Evolutionary conservation across 2,888 invertebrate species (phyloP).

Genomic region (Neoaliturus tenellus): DNA sequence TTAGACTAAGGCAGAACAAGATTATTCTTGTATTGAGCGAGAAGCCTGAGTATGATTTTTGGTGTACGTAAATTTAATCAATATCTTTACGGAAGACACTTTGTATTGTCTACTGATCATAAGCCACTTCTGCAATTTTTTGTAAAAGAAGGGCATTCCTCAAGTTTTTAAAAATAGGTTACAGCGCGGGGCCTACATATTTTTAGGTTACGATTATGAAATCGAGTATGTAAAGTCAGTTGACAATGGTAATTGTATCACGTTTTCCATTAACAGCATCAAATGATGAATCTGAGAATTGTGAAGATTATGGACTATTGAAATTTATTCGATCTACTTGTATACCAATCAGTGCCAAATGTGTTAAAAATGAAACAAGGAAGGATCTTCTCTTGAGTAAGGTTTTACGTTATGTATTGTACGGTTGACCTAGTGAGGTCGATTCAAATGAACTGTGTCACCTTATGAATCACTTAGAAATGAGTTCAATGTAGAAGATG

Average conservation of each 20-base stretch:
- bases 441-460: background rate
- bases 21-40: background rate
- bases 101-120: background rate
- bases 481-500: background rate
- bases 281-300: background rate
- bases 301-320: background rate
- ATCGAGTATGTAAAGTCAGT: background rate
- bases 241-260: background rate
- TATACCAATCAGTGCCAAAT: background rate
- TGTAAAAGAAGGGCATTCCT: background rate
- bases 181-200: background rate
- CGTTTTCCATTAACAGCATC: background rate
- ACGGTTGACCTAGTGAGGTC: background rate
- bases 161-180: background rate
- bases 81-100: background rate
- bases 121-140: background rate
- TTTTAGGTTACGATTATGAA: background rate
- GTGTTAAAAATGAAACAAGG: background rate
- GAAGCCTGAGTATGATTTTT: conserved; percentile 25
- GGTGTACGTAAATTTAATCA: background rate
- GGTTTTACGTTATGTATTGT: background rate
- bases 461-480: background rate
- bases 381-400: background rate
- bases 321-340: background rate
- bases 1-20: background rate